A percentile compares a stretch with the other conserved stretches of the same genome.
These are phyloP conservation scores for Arothron firmamentum DNA, from an alignment of 2,113 vertebrate species.

Conservation along the genomic window DNA sequence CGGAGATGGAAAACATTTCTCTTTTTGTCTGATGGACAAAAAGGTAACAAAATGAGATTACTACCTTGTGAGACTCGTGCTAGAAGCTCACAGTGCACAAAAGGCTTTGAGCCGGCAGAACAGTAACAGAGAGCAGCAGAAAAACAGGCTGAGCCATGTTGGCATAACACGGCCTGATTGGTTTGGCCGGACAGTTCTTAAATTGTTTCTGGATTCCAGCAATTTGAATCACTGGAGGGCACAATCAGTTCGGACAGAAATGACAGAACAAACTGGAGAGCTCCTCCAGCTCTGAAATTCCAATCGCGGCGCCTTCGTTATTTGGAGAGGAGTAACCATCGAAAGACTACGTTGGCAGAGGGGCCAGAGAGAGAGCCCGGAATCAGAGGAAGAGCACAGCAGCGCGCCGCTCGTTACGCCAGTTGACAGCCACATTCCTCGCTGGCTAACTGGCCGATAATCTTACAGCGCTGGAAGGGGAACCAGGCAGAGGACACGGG, in stretches of 20 bases:
- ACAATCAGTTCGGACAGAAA: background rate
- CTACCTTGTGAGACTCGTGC: conserved; percentile 30
- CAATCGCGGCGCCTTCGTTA: too few species aligned
- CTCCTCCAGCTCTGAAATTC: background rate
- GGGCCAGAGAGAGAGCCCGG: conserved; percentile 21
- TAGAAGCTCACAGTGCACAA: conserved; percentile 23
- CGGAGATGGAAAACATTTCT: conserved; percentile 33
- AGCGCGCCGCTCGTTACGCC: conserved; percentile 34
- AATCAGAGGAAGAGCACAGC: conserved; percentile 44
- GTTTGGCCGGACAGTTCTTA: background rate
- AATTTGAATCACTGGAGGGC: background rate
- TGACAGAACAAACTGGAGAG: background rate
- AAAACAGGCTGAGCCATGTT: too few species aligned
- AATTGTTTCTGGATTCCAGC: background rate
- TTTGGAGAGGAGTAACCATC: background rate
- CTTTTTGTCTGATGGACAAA: conserved; percentile 20
- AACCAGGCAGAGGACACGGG: conserved; percentile 30
- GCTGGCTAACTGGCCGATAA: conserved; percentile 63
- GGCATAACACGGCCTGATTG: background rate
- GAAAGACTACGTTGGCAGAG: background rate
- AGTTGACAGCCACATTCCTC: conserved; percentile 63
- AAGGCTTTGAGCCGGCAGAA: conserved; percentile 10
- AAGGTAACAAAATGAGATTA: conserved; percentile 31
- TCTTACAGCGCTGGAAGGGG: conserved; percentile 46
- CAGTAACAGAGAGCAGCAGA: background rate